Percentiles rank a stretch among this genome's conserved stretches.
phyloP scores from a whole-genome alignment of 2,888 invertebrate genomes.

The Patella caerulea region DNA sequence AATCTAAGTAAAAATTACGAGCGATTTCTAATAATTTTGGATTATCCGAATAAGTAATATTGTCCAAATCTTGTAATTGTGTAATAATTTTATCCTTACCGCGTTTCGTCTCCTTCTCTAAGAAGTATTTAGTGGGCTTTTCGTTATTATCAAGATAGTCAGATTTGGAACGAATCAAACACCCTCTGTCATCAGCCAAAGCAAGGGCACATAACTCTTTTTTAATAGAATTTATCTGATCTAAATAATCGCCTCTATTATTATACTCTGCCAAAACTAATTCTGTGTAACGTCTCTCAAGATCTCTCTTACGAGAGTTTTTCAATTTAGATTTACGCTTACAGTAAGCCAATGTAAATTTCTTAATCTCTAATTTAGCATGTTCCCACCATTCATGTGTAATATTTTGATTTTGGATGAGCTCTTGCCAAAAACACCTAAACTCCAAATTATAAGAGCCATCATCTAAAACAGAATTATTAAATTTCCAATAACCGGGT shows the following conservation, averaged over 20 bases:
- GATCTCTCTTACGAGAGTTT: conserved; percentile 2
- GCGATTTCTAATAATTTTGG: conserved; percentile 13
- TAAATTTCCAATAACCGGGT: conserved; percentile 4
- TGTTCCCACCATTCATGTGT: background rate
- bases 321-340: conserved; percentile 10
- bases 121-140: conserved; percentile 13
- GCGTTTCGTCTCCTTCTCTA: conserved; percentile 15
- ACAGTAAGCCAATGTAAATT: background rate
- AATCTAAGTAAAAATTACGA: conserved; percentile 17
- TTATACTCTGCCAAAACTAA: conserved; percentile 13
- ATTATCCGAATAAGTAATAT: background rate
- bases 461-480: background rate
- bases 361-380: background rate
- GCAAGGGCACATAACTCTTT: background rate
- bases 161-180: too few species aligned
- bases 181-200: background rate
- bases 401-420: background rate
- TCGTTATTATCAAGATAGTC: too few species aligned
- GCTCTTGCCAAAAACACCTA: background rate
- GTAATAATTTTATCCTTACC: conserved; percentile 19
- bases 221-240: background rate
- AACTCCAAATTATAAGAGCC: background rate
- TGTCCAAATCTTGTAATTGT: conserved; percentile 6
- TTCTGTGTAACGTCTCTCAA: conserved; percentile 14
- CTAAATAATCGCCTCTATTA: conserved; percentile 16